Conservation (phyloP, 2,113 vertebrate genomes). For the Syngnathus scovelli region DNA sequence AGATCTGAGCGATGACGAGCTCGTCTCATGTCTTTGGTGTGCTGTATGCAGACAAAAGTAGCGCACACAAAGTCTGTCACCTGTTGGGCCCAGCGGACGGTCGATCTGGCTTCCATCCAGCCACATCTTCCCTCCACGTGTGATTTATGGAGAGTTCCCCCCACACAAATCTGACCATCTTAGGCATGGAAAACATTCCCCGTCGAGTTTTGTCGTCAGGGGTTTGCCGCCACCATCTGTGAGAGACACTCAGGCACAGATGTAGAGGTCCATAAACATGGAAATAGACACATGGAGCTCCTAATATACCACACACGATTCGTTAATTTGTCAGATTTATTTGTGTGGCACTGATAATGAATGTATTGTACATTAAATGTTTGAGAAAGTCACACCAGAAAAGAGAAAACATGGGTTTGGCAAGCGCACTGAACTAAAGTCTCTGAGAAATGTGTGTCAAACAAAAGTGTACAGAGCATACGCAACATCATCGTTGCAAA, state of each 20-base stretch:
- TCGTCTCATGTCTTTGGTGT: not conserved
- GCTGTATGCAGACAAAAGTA: not conserved
- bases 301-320: constrained; percentile 5
- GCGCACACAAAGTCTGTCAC: constrained; percentile 15
- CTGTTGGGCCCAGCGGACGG: constrained; percentile 18
- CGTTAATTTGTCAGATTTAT: constrained; percentile 2
- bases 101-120: constrained; percentile 37
- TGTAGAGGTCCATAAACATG: constrained; percentile 40
- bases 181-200: constrained; percentile 71
- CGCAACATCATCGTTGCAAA: not conserved
- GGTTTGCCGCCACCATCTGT: constrained; percentile 44
- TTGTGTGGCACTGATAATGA: not conserved
- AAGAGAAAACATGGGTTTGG: not conserved
- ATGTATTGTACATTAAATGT: not conserved
- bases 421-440: constrained; percentile 7
- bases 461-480: not conserved
- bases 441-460: not conserved
- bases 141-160: constrained; percentile 51
- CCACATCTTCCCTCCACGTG: constrained; percentile 47
- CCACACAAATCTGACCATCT: constrained; percentile 69
- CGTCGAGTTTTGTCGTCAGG: constrained; percentile 38
- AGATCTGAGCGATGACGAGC: not conserved
- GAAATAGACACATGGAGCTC: constrained; percentile 27
- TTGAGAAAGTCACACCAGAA: not conserved
- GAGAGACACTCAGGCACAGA: constrained; percentile 38